A percentile compares a stretch with the other conserved stretches of the same genome.
Conservation (phyloP, 2,113 vertebrate species). For the Columba janthina region DNA sequence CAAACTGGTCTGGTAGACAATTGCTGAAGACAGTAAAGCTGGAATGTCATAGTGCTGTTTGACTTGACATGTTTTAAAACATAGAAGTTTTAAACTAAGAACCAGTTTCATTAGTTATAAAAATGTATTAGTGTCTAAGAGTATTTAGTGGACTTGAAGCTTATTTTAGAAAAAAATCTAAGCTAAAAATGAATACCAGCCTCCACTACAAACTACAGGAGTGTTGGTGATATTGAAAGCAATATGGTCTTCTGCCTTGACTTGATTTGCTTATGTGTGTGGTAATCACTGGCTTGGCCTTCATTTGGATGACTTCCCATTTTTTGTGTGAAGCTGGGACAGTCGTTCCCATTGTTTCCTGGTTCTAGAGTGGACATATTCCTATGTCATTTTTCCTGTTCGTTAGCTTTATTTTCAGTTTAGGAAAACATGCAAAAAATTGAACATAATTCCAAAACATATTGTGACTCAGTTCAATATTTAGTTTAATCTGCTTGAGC, state of each 20-base stretch:
- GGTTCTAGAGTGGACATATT: not conserved
- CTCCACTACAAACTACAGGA: not conserved
- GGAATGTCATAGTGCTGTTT: not conserved
- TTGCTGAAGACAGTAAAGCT: not conserved
- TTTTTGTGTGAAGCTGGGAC: not conserved
- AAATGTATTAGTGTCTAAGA: not conserved
- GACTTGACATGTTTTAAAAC: not conserved
- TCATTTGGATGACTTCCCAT: not conserved
- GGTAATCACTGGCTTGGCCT: not conserved
- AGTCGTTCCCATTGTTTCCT: not conserved
- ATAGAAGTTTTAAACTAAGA: not conserved
- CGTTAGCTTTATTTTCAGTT: not conserved
- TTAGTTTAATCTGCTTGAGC: not conserved
- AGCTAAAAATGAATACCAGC: not conserved
- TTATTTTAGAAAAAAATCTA: not conserved
- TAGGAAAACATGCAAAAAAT: not conserved
- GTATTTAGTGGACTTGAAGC: not conserved
- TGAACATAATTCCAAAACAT: not conserved
- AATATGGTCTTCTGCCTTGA: not conserved
- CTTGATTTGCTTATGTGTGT: not conserved
- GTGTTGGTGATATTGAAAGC: not conserved
- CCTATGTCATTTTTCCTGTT: not conserved
- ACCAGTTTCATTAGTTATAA: not conserved
- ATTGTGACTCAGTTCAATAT: not conserved
- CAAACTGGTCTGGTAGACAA: not conserved